Evolutionary conservation across 2,888 invertebrate species (phyloP), one percentile per base, ranked within the genome.

Genomic region (Elysia crispata): DNA sequence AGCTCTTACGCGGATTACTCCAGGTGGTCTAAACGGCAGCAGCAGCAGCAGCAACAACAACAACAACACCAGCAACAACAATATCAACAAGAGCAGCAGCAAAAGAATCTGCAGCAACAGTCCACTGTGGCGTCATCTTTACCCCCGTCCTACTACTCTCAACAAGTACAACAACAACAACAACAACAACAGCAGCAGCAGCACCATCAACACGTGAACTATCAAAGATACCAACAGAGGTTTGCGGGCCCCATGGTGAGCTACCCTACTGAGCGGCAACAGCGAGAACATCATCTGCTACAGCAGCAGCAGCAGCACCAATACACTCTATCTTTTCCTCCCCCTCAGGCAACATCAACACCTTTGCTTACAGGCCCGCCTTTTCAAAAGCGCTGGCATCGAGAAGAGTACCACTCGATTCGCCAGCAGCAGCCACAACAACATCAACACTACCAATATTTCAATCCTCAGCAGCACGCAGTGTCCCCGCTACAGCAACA

Each of bases 231-330:
- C 41, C 41, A 41, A 11, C 41, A 41, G 41, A 41, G 41, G 41
- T 41, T 41, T 11, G 5, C 41, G 3, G 41, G 5, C 41, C 41
- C 41, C 41, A 11, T 41, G 41, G 41, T 41, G 5, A 11, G 5
- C 11, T 41, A 41, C 41, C 41, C 41, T 41, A 41, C 41, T 6
- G 41, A 41, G 5, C 3, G 41, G 11, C 41, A 41, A 11, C 41
- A 41, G 11, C 3, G 41, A 41, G 41, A 41, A 41, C 41, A 41
- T 11, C 41, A 41, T 41, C 41, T 41, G 3, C 11, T 41, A 41
- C 76, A 62, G 41, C 41, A 41, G 41, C 41, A 41, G 11, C 41
- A 41, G 33, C 79, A 79, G 25, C 79, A 33, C n/a, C 41, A 41
- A 41, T 11, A 41, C 11, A 3, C 11, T 41, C 66, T 20, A 25